Conservation (phyloP, 2,888 invertebrate genomes). For the Drepanosiphum platanoidis region DNA sequence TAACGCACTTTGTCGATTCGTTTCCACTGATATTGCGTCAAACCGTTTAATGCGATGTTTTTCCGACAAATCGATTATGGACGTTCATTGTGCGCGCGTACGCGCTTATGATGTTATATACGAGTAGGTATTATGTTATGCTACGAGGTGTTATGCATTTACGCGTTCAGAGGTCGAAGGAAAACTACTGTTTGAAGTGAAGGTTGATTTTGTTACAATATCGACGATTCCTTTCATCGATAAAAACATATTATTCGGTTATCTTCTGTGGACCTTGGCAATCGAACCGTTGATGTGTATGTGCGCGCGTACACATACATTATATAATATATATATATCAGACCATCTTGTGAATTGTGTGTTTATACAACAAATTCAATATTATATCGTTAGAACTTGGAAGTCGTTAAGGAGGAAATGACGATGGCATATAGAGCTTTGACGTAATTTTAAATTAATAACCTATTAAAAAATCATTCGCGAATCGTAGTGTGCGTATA, state of each 20-base stretch:
- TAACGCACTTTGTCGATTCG: no score
- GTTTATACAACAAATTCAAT: neutral
- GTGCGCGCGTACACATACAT: no score
- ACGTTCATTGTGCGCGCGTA: neutral
- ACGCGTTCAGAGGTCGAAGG: slow-evolving; percentile 14
- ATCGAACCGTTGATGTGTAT: neutral
- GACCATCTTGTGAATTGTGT: neutral
- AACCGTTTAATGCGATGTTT: neutral
- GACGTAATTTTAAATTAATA: neutral
- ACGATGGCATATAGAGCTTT: neutral
- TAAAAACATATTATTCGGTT: slow-evolving; percentile 28
- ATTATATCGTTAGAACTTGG: neutral
- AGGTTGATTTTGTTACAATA: slow-evolving; percentile 29
- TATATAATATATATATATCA: neutral
- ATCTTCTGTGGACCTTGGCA: slow-evolving; percentile 26
- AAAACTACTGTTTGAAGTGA: slow-evolving; percentile 28
- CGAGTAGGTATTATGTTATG: neutral
- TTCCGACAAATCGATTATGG: neutral
- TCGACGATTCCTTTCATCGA: slow-evolving; percentile 11
- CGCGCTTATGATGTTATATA: neutral
- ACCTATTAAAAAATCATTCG: neutral
- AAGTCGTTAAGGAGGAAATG: neutral
- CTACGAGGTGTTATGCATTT: neutral
- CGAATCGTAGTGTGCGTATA: neutral
- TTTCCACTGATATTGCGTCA: neutral